phyloP scores from a whole-genome alignment of 2,888 invertebrate genomes.

The Zygogramma bicolorata region DNA sequence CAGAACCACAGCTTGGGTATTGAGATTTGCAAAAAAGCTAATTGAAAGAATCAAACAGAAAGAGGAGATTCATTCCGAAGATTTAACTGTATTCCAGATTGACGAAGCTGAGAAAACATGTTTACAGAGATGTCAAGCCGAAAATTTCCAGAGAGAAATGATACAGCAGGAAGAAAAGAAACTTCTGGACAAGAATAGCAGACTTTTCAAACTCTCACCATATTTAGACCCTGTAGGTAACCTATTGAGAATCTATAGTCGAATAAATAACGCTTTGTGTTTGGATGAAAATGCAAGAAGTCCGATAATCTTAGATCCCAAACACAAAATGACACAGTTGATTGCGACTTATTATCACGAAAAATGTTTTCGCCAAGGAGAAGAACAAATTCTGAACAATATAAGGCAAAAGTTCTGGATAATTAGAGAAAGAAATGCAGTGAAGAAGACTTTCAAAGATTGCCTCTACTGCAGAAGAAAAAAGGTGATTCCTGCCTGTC shows the following conservation, averaged over 20 bases:
- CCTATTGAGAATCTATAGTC: background rate
- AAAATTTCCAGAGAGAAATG: background rate
- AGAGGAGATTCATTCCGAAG: too few species aligned
- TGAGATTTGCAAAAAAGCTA: too few species aligned
- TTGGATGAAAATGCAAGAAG: background rate
- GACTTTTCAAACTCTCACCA: background rate
- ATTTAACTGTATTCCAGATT: background rate
- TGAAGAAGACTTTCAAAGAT: background rate
- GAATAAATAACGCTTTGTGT: background rate
- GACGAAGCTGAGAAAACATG: background rate
- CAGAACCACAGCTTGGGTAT: too few species aligned
- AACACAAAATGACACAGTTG: background rate
- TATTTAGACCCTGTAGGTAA: background rate
- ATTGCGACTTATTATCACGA: background rate
- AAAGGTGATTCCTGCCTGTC: too few species aligned
- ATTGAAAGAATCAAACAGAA: too few species aligned
- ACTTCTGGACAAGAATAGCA: background rate
- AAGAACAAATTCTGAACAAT: background rate
- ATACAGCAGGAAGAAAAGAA: too few species aligned
- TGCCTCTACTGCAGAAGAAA: constrained; percentile 1
- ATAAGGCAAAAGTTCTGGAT: background rate
- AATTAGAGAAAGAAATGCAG: background rate
- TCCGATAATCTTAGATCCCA: background rate
- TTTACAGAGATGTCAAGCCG: background rate
- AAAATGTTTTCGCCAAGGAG: background rate